Base-by-base conservation (phyloP, 2,113 vertebrate species). In the Mirza zaza region DNA sequence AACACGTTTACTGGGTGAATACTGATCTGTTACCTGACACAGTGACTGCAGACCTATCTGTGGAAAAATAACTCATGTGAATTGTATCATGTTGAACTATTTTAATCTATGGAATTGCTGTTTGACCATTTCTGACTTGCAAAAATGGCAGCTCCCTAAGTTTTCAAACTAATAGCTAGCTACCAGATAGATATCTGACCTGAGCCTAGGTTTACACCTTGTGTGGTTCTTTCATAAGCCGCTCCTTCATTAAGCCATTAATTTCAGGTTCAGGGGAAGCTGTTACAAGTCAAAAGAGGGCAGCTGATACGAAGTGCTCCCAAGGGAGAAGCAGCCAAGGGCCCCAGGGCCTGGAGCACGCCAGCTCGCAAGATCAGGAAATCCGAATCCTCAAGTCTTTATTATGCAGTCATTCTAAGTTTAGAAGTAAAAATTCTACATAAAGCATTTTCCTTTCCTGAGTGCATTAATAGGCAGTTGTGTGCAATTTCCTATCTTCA, bases 11-110 rank as follows among this genome's bases (percentile, higher is more conserved):
- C 39, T 71, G n/a, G 36, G n/a, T 27, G 65, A 39, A 17, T 39
- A 57, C 42, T 32, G n/a, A 23, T 90, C 86, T 65, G 61, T 77
- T 70, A 45, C 76, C 42, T 79, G 91, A 48, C 21, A 91, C 70
- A 75, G 20, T 23, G 14, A 61, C 48, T 23, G 2, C 67, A n/a
- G 50, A 57, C 59, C 2, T 55, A 2, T 11, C 55, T 50, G 12
- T 76, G 65, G 34, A 18, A 29, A 85, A 42, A 21, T 36, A 76
- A 52, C 29, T 52, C 39, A 2, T 5, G 6, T 6, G 67, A 39
- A 25, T 65, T 52, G 6, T 39, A 21, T 65, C 71, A 73, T 82
- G 29, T 68, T 75, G 25, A 89, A 70, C 29, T 63, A 0, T 21
- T 39, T 34, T 57, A 57, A 57, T 21, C 20, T 55, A 55, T 17